Percentiles rank a stretch among this genome's conserved stretches.
Conservation (phyloP, 2,888 invertebrate species). For the Epirrhoe tristata region DNA sequence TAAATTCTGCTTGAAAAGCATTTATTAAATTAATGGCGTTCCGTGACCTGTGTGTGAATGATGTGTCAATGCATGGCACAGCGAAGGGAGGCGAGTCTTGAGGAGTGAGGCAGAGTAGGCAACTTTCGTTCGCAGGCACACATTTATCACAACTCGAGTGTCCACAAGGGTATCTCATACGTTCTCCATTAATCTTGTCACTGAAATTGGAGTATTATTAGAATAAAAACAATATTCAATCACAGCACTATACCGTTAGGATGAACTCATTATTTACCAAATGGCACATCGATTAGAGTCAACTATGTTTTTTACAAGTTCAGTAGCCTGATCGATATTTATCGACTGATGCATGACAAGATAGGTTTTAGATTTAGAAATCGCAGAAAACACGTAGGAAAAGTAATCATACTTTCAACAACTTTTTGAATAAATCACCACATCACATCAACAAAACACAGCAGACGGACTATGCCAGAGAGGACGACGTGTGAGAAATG, state of each 20-base stretch:
- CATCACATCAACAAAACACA: neutral
- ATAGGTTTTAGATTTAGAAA: neutral
- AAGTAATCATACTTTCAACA: neutral
- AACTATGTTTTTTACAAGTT: constrained; percentile 60
- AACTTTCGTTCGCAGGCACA: constrained; percentile 52
- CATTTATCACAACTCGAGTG: constrained; percentile 69
- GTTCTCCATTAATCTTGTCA: constrained; percentile 60
- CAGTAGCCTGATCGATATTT: constrained; percentile 53
- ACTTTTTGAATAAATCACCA: neutral
- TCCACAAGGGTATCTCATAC: constrained; percentile 68
- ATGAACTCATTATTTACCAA: constrained; percentile 55
- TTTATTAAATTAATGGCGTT: constrained; percentile 58
- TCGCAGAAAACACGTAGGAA: neutral
- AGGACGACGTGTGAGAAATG: no score
- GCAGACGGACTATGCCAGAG: no score
- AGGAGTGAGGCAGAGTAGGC: constrained; percentile 61
- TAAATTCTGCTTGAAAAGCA: constrained; percentile 63
- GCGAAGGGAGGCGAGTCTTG: constrained; percentile 26
- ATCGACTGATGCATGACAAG: constrained; percentile 55
- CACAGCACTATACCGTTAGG: constrained; percentile 1
- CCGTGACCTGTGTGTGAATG: constrained; percentile 54
- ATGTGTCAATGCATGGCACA: constrained; percentile 52
- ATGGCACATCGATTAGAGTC: constrained; percentile 62
- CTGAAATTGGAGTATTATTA: constrained; percentile 45
- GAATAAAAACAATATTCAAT: neutral